Evolutionary conservation across 2,113 vertebrate genomes (phyloP).

Genomic region (Polypterus bichir): DNA sequence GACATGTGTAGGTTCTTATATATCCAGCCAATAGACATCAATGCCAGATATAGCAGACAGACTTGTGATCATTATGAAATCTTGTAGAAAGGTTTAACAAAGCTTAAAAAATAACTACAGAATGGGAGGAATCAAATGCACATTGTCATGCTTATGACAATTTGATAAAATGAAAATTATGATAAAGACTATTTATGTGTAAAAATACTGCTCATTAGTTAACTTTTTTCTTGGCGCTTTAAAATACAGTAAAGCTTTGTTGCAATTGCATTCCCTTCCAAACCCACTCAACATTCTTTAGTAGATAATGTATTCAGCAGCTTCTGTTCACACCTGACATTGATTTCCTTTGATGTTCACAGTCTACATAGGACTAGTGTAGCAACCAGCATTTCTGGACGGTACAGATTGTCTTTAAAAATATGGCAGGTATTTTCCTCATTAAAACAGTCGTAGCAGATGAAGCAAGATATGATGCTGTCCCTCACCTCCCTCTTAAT

Average conservation of each 20-base stretch:
- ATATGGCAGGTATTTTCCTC: slow-evolving; percentile 71
- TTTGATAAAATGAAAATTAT: too few species aligned
- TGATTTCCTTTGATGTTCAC: slow-evolving; percentile 77
- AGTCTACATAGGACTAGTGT: slow-evolving; percentile 63
- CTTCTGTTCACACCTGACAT: slow-evolving; percentile 76
- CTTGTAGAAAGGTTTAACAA: too few species aligned
- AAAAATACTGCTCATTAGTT: not conserved
- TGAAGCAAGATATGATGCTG: slow-evolving; percentile 72
- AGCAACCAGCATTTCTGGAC: slow-evolving; percentile 71
- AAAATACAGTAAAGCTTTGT: slow-evolving; percentile 45
- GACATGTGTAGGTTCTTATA: too few species aligned
- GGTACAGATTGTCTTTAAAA: slow-evolving; percentile 56
- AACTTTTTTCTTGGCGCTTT: slow-evolving; percentile 1
- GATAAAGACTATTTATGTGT: too few species aligned
- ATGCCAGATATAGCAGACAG: too few species aligned
- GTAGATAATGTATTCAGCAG: slow-evolving; percentile 61
- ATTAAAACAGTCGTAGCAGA: slow-evolving; percentile 73
- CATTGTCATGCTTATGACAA: too few species aligned
- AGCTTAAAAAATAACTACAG: too few species aligned
- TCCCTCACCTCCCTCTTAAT: slow-evolving; percentile 81
- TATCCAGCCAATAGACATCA: too few species aligned
- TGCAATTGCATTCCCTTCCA: slow-evolving; percentile 62
- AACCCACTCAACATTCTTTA: slow-evolving; percentile 48
- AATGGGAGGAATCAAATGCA: too few species aligned
- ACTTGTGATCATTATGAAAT: too few species aligned